These are phyloP conservation scores for Pyrocoelia pectoralis DNA, from an alignment of 2,888 invertebrate species.

Conservation along the genomic window DNA sequence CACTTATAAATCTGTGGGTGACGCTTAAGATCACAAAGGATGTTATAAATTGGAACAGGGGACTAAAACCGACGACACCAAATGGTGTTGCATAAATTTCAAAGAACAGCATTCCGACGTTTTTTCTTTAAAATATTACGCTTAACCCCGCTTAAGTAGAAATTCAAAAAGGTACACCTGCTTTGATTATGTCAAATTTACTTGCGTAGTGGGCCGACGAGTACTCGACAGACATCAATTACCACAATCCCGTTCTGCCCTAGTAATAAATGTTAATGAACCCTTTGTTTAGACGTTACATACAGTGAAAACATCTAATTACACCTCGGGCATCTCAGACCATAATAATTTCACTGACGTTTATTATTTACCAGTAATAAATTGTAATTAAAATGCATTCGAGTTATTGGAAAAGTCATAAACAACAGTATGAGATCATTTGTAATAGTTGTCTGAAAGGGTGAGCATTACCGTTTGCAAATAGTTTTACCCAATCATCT, in stretches of 20 bases:
- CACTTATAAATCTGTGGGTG: constrained; percentile 1
- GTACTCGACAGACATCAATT: constrained; percentile 51
- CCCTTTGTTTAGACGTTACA: neutral
- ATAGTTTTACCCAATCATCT: constrained; percentile 45
- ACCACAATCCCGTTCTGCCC: constrained; percentile 1
- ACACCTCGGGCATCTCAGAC: neutral
- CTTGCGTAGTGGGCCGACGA: constrained; percentile 47
- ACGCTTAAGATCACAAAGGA: constrained; percentile 24
- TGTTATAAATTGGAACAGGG: constrained; percentile 37
- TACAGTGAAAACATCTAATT: neutral
- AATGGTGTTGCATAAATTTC: constrained; percentile 49
- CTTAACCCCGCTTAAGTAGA: constrained; percentile 29
- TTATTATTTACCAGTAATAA: constrained; percentile 44
- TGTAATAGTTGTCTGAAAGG: constrained; percentile 45
- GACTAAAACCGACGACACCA: constrained; percentile 32
- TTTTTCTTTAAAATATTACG: constrained; percentile 46
- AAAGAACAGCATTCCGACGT: constrained; percentile 49
- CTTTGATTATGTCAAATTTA: constrained; percentile 50
- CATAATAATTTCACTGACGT: constrained; percentile 2
- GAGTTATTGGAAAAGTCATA: constrained; percentile 46
- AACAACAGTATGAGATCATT: constrained; percentile 48
- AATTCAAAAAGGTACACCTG: constrained; percentile 25
- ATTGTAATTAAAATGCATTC: constrained; percentile 48
- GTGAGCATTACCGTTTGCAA: constrained; percentile 44
- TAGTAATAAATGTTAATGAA: too few species aligned